Conservation (phyloP, 2,888 invertebrate genomes). For the Caenorhabditis drosophilae region DNA sequence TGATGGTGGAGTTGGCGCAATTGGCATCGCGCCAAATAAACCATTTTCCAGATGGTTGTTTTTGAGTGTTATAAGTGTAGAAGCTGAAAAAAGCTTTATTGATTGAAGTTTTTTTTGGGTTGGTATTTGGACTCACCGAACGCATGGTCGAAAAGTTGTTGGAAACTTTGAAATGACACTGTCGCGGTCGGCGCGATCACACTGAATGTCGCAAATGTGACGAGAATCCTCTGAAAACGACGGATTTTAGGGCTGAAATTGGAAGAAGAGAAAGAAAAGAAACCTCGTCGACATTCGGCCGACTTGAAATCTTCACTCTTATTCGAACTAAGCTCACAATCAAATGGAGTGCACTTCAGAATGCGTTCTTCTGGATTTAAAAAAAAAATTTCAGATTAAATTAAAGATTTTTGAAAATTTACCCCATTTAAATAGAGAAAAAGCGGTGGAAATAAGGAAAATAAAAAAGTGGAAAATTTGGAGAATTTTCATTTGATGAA, state of each 20-base stretch:
- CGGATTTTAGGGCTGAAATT: not conserved
- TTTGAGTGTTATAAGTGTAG: constrained; percentile 50
- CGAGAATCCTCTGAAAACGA: not conserved
- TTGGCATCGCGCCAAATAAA: constrained; percentile 42
- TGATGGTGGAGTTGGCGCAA: constrained; percentile 41
- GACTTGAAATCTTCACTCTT: constrained; percentile 4
- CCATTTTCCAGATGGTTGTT: constrained; percentile 34
- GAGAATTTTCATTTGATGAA: not conserved
- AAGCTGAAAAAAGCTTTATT: constrained; percentile 43
- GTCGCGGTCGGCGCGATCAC: constrained; percentile 54
- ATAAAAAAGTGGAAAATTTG: not conserved
- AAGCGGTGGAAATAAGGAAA: not conserved
- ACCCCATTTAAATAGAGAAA: constrained; percentile 1
- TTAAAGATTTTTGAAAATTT: not conserved
- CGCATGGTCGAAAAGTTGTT: constrained; percentile 47
- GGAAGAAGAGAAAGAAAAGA: not conserved
- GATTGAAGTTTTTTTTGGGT: not conserved
- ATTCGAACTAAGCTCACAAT: constrained; percentile 6
- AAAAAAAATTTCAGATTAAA: not conserved
- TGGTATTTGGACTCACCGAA: constrained; percentile 18
- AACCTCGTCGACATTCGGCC: constrained; percentile 4
- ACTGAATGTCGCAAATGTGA: constrained; percentile 44
- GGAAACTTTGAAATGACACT: constrained; percentile 58
- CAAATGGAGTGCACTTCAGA: constrained; percentile 3
- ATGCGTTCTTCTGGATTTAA: not conserved